A percentile compares a stretch with the other conserved stretches of the same genome.
Evolutionary conservation across 2,888 invertebrate species (phyloP).

Genomic region (Ophioninae sp.): DNA sequence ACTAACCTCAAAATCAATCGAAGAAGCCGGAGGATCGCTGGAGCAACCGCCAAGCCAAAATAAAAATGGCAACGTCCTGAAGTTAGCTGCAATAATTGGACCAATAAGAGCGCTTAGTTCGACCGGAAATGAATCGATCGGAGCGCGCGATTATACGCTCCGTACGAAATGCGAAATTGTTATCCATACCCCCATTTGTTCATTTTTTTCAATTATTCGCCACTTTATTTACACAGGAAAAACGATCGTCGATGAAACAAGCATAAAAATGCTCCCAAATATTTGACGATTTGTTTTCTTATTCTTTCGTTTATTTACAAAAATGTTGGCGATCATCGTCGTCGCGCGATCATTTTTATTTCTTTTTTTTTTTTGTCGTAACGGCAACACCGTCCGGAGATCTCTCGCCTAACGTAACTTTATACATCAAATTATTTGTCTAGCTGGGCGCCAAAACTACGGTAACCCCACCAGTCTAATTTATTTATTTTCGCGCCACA

Average conservation of each 20-base stretch:
- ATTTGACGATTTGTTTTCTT: constrained; percentile 18
- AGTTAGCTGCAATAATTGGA: too few relatives aligned
- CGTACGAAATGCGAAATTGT: constrained; percentile 11
- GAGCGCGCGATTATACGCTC: neutral
- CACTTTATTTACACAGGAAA: constrained; percentile 57
- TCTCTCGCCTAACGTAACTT: neutral
- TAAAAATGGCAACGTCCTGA: too few relatives aligned
- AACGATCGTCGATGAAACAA: constrained; percentile 13
- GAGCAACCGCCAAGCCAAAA: too few relatives aligned
- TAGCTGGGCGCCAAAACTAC: constrained; percentile 6
- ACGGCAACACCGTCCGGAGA: neutral
- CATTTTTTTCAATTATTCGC: neutral
- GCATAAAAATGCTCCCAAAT: constrained; percentile 37
- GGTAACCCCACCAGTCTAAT: neutral
- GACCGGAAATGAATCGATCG: too few relatives aligned
- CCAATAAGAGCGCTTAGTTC: too few relatives aligned
- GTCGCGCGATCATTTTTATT: neutral
- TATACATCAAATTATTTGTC: constrained; percentile 11
- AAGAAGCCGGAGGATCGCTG: too few relatives aligned
- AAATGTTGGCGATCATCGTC: neutral
- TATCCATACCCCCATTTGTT: constrained; percentile 7
- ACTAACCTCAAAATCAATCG: too few relatives aligned
- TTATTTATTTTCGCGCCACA: neutral
- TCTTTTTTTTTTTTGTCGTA: too few relatives aligned
- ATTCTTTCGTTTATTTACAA: constrained; percentile 51